Evolutionary conservation across 2,888 invertebrate species (phyloP).

Genomic region (Ornithoptera alexandrae): DNA sequence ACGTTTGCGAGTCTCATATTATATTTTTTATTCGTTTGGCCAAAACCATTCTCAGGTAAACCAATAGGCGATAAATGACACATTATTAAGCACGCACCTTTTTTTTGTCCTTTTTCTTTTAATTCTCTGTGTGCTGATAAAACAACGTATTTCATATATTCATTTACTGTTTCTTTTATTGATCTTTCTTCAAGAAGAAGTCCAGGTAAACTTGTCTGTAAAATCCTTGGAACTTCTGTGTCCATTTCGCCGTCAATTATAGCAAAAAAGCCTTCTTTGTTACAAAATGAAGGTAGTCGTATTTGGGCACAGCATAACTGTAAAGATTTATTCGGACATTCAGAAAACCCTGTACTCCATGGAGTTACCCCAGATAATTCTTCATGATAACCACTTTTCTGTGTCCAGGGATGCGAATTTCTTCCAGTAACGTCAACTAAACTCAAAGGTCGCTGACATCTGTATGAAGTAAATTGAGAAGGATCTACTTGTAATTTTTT

Average conservation of each 20-base stretch:
- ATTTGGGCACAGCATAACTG: conserved; percentile 89
- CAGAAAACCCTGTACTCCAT: conserved; percentile 92
- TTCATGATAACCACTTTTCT: conserved; percentile 73
- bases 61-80: conserved; percentile 85
- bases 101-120: conserved; percentile 86
- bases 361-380: conserved; percentile 81
- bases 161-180: conserved; percentile 88
- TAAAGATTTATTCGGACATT: conserved; percentile 87
- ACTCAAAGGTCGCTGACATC: conserved; percentile 89
- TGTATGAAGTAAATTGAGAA: conserved; percentile 88
- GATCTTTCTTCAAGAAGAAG: conserved; percentile 89
- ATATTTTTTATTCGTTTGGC: conserved; percentile 82
- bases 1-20: conserved; percentile 86
- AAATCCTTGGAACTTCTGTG: conserved; percentile 83
- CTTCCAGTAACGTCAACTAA: conserved; percentile 91
- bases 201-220: conserved; percentile 88
- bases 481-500: conserved; percentile 90
- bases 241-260: conserved; percentile 90
- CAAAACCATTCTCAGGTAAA: conserved; percentile 80
- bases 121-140: conserved; percentile 88
- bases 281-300: conserved; percentile 87
- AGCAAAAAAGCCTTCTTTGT: conserved; percentile 89
- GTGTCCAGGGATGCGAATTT: conserved; percentile 83
- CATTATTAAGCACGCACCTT: conserved; percentile 86
- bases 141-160: conserved; percentile 92